Conservation (phyloP, 2,113 vertebrate species). For the Lethenteron reissneri region DNA sequence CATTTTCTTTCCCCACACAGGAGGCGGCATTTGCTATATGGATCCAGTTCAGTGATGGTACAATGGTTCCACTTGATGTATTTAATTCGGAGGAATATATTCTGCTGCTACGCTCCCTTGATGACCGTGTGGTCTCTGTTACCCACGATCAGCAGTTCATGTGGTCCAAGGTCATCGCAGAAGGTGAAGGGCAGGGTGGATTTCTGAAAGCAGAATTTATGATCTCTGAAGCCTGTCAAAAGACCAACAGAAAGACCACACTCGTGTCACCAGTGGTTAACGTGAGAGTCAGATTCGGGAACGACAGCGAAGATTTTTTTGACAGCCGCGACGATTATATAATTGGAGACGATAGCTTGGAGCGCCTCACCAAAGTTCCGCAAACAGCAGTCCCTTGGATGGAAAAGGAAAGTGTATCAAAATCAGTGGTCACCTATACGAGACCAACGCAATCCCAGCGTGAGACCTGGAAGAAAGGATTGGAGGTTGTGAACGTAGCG, state of each 20-base stretch:
- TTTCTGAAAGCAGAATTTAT: background rate
- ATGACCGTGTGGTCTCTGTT: conserved; percentile 1
- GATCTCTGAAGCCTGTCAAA: conserved; percentile 1
- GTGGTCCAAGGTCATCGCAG: background rate
- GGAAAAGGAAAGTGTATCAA: too few species aligned
- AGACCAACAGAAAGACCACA: conserved; percentile 5
- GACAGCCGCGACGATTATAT: too few species aligned
- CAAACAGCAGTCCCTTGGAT: too few species aligned
- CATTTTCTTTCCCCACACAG: background rate
- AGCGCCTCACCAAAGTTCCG: background rate
- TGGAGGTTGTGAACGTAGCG: background rate
- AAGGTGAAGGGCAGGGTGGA: conserved; percentile 2
- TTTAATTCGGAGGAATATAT: conserved; percentile 1
- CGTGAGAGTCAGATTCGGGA: background rate
- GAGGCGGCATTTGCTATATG: conserved; percentile 4
- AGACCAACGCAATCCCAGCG: background rate
- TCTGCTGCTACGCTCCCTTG: background rate
- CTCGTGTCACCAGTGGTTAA: background rate
- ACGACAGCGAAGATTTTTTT: too few species aligned
- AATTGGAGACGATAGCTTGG: background rate
- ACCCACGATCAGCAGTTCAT: background rate
- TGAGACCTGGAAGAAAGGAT: background rate
- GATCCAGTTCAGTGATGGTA: background rate
- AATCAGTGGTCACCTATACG: too few species aligned
- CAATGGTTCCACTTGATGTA: background rate